phyloP scores from a whole-genome alignment of 2,797 vertebrate genomes.

The Rhinophrynus dorsalis region DNA sequence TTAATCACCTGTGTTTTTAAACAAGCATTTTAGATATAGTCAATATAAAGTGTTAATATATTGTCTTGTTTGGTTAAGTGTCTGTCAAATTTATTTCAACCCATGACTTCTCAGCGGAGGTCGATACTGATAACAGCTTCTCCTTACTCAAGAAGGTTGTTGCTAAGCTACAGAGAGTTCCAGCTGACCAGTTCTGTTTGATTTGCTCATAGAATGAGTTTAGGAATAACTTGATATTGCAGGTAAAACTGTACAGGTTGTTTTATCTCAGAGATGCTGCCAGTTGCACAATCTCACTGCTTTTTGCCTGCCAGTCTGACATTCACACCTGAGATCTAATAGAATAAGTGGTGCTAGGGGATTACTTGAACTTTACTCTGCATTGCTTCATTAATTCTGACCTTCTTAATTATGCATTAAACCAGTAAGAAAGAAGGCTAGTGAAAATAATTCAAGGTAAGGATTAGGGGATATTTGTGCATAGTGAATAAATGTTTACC shows the following conservation, averaged over 20 bases:
- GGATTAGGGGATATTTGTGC: constrained; percentile 46
- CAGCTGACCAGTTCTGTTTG: constrained; percentile 76
- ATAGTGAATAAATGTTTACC: constrained; percentile 72
- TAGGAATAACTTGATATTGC: constrained; percentile 73
- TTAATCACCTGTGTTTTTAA: too few relatives aligned
- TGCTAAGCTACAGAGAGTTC: constrained; percentile 81
- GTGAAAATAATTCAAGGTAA: constrained; percentile 51
- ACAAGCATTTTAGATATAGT: too few relatives aligned
- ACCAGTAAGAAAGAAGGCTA: constrained; percentile 68
- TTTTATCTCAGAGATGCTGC: constrained; percentile 52
- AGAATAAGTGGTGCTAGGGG: constrained; percentile 79
- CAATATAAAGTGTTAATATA: too few relatives aligned
- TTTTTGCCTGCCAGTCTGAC: constrained; percentile 65
- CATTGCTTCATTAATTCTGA: constrained; percentile 83
- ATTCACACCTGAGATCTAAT: constrained; percentile 70
- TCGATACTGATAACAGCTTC: constrained; percentile 73
- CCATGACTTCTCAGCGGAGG: constrained; percentile 78
- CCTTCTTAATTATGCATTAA: constrained; percentile 89
- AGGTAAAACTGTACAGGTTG: constrained; percentile 71
- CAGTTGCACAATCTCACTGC: constrained; percentile 48
- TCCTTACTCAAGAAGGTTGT: constrained; percentile 81
- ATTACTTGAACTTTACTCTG: constrained; percentile 84
- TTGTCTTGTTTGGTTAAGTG: constrained; percentile 67
- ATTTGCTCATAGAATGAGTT: constrained; percentile 86
- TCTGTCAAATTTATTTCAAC: constrained; percentile 86